Base-by-base conservation (phyloP, 2,797 vertebrate species). In the Taenioides sp. region DNA sequence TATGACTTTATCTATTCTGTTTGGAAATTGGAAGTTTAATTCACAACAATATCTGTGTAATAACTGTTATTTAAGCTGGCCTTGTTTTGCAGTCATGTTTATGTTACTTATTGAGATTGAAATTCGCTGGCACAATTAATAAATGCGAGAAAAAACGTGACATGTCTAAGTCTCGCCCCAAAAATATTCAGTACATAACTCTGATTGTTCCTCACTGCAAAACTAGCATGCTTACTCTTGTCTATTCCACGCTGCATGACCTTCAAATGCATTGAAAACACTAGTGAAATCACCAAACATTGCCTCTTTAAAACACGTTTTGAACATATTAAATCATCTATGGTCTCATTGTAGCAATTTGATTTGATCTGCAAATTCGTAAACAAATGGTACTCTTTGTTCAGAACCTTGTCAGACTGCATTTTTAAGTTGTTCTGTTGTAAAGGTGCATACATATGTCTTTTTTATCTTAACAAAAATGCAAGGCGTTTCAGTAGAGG, bases 211-310 rank as follows among this genome's bases (percentile, higher is more conserved):
- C 1, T 49, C 23, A 65, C 50, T 17, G 25, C 49, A 4, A 55
- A 58, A 70, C 34, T 1, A 1, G 0, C 3, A 54, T 43, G 3
- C 72, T 40, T 22, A 65, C 43, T 5, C 27, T 34, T 73, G 16
- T 70, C 34, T 47, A 37, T n/a, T 16, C 11, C 59, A 65, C 22
- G 54, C 31, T 5, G 20, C 58, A 86, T 91, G 90, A 91, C 90
- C 87, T 92, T 92, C 90, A 91, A 60, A 3, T 72, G 49, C 68
- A 74, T 72, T 66, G 71, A 1, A 69, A 10, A 25, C 28, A 59
- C 0, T 49, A 70, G 34, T 73, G 2, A 65, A 66, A 54, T 62
- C 4, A 1, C 12, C 50, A 4, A 27, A 67, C n/a, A 31, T 17
- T 61, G 49, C 0, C 23, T 20, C 14, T 43, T 27, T 10, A 40